A percentile compares a stretch with the other conserved stretches of the same genome.
Evolutionary conservation across 2,113 vertebrate genomes (phyloP).

Genomic region (Carlito syrichta): DNA sequence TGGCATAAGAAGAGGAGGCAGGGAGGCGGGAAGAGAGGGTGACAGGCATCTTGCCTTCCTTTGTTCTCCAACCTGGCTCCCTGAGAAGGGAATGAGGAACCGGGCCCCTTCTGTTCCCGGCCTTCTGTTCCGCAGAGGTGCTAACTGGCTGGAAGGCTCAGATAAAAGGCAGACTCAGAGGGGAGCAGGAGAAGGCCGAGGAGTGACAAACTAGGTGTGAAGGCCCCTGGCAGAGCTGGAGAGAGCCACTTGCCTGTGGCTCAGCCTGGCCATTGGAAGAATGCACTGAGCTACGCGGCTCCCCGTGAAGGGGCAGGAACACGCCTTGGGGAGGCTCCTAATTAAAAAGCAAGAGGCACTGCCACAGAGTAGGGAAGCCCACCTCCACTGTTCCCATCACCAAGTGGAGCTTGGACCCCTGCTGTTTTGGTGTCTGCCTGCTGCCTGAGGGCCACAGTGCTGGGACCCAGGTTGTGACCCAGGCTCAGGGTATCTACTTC

Average conservation of each 20-base stretch:
- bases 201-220: constrained; percentile 19
- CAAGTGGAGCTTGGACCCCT: not conserved
- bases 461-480: not conserved
- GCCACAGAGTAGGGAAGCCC: not conserved
- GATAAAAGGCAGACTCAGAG: not conserved
- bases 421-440: not conserved
- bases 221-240: not conserved
- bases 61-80: not conserved
- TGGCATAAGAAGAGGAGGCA: not conserved
- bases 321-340: accelerated
- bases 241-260: not conserved
- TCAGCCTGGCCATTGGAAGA: not conserved
- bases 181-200: not conserved
- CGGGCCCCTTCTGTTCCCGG: not conserved
- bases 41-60: not conserved
- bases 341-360: not conserved
- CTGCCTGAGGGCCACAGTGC: not conserved
- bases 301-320: not conserved
- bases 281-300: not conserved
- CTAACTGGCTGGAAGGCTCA: constrained; percentile 26
- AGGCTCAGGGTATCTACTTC: not conserved
- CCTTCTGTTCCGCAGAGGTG: not conserved
- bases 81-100: not conserved
- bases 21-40: no score
- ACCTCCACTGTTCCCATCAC: accelerated